A percentile compares a stretch with the other conserved stretches of the same genome.
phyloP scores from a whole-genome alignment of 1,140 invertebrate genomes.

The Heliconius melpomene region DNA sequence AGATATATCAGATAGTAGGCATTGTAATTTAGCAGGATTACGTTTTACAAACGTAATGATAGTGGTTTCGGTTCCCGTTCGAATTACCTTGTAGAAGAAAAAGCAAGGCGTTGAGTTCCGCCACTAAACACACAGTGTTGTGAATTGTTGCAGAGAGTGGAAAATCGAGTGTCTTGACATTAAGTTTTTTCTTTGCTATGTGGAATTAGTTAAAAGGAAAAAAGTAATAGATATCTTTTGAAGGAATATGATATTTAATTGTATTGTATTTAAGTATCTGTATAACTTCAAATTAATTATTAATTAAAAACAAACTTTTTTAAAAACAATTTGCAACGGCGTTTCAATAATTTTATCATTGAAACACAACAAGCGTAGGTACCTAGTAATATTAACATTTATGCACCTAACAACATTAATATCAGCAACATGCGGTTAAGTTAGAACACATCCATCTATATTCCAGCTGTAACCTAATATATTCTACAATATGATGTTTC shows the following conservation, averaged over 20 bases:
- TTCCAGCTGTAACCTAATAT: constrained; percentile 6
- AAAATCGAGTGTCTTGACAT: not conserved
- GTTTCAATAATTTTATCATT: no score
- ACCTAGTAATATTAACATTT: no score
- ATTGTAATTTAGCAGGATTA: not conserved
- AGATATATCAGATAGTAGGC: not conserved
- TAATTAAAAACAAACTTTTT: no score
- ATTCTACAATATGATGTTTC: constrained; percentile 28
- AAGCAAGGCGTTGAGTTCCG: not conserved
- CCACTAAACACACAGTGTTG: not conserved
- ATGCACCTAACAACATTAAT: not conserved
- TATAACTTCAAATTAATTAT: no score
- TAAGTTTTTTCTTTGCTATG: not conserved
- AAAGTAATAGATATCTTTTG: no score
- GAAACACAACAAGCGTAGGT: no score
- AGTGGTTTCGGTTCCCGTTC: no score
- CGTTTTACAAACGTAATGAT: not conserved
- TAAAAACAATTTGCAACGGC: no score
- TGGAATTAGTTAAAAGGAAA: no score
- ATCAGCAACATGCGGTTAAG: not conserved
- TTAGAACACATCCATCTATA: not conserved
- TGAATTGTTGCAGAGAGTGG: not conserved
- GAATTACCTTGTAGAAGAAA: not conserved
- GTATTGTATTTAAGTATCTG: no score
- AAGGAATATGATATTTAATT: no score